phyloP scores from a whole-genome alignment of 2,888 invertebrate species.

The Platerodrilus igneus region DNA sequence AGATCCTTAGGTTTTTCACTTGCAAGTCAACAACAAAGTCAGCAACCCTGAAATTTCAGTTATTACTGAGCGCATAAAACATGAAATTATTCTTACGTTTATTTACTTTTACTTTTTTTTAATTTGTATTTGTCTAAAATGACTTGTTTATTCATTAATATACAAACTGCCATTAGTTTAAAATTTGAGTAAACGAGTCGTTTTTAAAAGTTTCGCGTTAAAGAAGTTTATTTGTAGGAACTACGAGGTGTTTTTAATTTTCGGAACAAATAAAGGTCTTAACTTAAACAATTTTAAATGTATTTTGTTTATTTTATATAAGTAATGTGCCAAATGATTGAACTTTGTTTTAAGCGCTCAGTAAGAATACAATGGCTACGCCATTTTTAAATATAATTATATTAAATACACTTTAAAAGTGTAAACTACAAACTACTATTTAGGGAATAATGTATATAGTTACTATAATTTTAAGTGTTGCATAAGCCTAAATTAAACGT shows the following conservation, averaged over 20 bases:
- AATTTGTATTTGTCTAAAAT: too few relatives aligned
- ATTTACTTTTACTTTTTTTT: conserved; percentile 2
- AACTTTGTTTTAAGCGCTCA: conserved; percentile 34
- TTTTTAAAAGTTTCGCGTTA: too few relatives aligned
- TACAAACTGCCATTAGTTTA: too few relatives aligned
- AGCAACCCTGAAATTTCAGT: conserved; percentile 74
- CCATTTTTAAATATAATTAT: conserved; percentile 40
- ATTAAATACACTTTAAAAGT: conserved; percentile 45
- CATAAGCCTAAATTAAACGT: conserved; percentile 32
- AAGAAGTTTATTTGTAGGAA: too few relatives aligned
- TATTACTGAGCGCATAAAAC: conserved; percentile 63
- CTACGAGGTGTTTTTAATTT: too few relatives aligned
- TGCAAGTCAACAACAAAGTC: conserved; percentile 49
- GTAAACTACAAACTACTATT: conserved; percentile 40
- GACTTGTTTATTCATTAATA: too few relatives aligned
- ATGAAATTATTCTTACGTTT: too few relatives aligned
- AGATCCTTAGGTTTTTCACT: conserved; percentile 74
- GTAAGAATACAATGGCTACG: conserved; percentile 39
- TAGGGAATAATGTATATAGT: conserved; percentile 42
- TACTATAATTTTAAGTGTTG: conserved; percentile 29
- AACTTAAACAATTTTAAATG: too few relatives aligned
- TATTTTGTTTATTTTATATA: conserved; percentile 3
- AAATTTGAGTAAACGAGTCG: too few relatives aligned
- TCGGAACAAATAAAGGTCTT: too few relatives aligned
- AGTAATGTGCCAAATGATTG: conserved; percentile 30